Evolutionary conservation across 2,797 vertebrate species (phyloP), one percentile per base, ranked within the genome.

Genomic region (Serranus cabrilla): DNA sequence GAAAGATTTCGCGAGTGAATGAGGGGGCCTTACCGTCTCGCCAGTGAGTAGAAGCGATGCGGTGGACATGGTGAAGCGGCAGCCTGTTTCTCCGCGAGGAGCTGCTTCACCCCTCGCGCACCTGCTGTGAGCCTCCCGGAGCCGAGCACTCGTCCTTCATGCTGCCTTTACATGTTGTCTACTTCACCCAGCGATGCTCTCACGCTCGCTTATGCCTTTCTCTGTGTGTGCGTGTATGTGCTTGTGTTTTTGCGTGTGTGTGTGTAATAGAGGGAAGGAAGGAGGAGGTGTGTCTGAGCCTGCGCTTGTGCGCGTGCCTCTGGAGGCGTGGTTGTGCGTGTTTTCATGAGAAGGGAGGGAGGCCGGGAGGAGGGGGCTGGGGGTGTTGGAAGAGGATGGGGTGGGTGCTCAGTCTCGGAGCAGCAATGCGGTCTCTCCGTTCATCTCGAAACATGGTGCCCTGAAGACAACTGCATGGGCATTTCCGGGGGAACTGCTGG

Each of bases 231-330:
- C 40, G 69, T 43, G 78, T 45, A 40, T 69, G 42, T 76, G 74
- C 74, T 77, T 67, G 85, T 80, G 91, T 8, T 6, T 8, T 4
- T 7, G 34, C 8, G 1, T 34, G 34, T 34, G 7, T 34, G 34
- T 34, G 27, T 27, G 27, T 27, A 27, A 87, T 88, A 86, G 86
- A 86, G 77, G 83, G 7, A 34, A 34, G 68, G 39, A 39, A 76
- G 58, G 60, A 88, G 93, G 93, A 88, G 92, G 92, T 83, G 92
- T 91, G 91, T 93, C 90, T 82, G 87, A 86, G 90, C 65, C 85
- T 92, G 92, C 85, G 93, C 83, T 37, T 90, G 78, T 91, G 86
- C 71, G 74, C 86, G 88, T 83, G 89, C 60, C 78, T 89, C 78
- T 55, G 92, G 90, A 37, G 91, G 91, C 87, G 93, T 91, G 90